Base-by-base conservation (phyloP, 2,888 invertebrate genomes). In the Tanytarsus gracilentus region DNA sequence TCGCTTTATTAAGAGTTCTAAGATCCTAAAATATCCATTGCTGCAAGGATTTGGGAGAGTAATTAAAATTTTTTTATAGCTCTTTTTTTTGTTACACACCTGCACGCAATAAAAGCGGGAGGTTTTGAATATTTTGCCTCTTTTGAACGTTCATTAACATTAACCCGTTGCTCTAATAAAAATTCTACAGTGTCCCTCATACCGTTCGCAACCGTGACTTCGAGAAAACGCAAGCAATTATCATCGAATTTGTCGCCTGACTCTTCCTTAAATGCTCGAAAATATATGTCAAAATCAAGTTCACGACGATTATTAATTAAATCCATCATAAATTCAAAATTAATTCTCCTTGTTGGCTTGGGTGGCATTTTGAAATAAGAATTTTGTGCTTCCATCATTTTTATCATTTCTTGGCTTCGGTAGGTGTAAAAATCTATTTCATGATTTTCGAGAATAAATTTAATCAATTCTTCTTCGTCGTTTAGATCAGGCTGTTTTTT, bases 341-440 rank as follows among this genome's bases (percentile, higher is more conserved):
- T 26, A 2, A 59, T 48, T n/a, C 11, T 18, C 8, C n/a, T 21
- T 11, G n/a, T n/a, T 14, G n/a, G 14, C 11, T 21, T 14, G 11
- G 9, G 26, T 6, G 60, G 48, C 11, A 50, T 18, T 14, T 36
- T 14, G 27, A 30, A 26, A 18, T 11, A 8, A 8, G 49, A 50
- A 27, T 30, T 50, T 36, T 60, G 60, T n/a, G 11, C 23, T 50
- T 60, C 25, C 60, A 60, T 50, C 60, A 60, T 60, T 23, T 60
- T 50, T 6, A 36, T 11, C 8, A 50, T 50, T n/a, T 74, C 69
- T 2, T 73, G 72, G 61, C 72, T 69, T 16, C 73, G 69, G 62
- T 68, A 72, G 16, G 66, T 71, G 62, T 72, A 71, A 44, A 73
- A 55, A 63, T 68, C 68, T 4, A 67, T 61, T 1, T 66, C 64